These are phyloP conservation scores for Herminia tarsipennalis DNA, from an alignment of 2,888 invertebrate genomes.

Conservation along the genomic window DNA sequence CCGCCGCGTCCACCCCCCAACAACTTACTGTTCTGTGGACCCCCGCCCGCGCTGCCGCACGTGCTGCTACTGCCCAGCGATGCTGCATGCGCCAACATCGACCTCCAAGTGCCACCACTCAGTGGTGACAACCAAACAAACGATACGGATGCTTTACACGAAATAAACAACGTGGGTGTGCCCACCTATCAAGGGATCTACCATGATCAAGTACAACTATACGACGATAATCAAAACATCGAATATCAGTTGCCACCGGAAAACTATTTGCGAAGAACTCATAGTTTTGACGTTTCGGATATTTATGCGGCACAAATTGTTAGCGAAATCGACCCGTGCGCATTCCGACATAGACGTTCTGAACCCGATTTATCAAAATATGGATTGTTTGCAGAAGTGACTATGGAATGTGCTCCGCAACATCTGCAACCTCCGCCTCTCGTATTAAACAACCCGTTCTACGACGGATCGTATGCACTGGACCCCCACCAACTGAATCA, in stretches of 20 bases:
- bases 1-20: conserved; percentile 79
- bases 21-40: conserved; percentile 80
- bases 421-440: conserved; percentile 64
- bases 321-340: conserved; percentile 55
- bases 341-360: conserved; percentile 65
- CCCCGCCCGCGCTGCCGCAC: conserved; percentile 79
- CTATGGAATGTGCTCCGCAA: conserved; percentile 61
- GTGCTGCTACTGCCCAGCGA: conserved; percentile 82
- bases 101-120: conserved; percentile 47
- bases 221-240: conserved; percentile 52
- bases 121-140: conserved; percentile 62
- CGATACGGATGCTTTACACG: conserved; percentile 66
- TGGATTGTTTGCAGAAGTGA: conserved; percentile 72
- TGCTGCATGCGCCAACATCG: conserved; percentile 48
- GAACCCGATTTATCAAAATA: conserved; percentile 80
- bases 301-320: conserved; percentile 62
- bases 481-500: conserved; percentile 64
- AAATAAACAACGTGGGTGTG: conserved; percentile 83
- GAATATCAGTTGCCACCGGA: conserved; percentile 56
- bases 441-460: conserved; percentile 82
- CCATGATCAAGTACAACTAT: conserved; percentile 58
- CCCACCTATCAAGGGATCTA: conserved; percentile 65
- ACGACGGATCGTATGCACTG: conserved; percentile 75
- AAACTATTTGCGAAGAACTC: conserved; percentile 70
- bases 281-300: conserved; percentile 79